phyloP scores from a whole-genome alignment of 2,888 invertebrate species.

The Anthophora plumipes region DNA sequence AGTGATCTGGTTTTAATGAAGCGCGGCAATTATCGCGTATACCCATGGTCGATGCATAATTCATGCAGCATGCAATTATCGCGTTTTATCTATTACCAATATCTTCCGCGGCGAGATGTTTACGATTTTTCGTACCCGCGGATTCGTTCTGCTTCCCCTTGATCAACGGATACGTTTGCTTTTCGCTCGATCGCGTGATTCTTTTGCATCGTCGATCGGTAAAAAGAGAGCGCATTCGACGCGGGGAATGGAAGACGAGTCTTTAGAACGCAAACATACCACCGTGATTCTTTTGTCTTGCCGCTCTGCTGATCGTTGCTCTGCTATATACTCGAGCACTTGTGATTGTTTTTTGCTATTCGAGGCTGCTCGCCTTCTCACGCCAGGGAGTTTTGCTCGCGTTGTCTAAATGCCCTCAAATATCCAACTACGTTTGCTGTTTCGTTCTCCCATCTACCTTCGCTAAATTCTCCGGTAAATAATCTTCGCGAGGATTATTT shows the following conservation, averaged over 20 bases:
- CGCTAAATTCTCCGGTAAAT: too few species aligned
- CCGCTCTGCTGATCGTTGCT: slow-evolving; percentile 73
- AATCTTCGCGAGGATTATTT: too few species aligned
- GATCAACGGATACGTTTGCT: neutral
- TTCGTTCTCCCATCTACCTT: too few species aligned
- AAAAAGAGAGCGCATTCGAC: neutral
- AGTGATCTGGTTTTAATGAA: slow-evolving; percentile 64
- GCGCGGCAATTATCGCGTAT: slow-evolving; percentile 64
- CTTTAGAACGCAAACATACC: slow-evolving; percentile 56
- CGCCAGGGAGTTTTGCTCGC: neutral
- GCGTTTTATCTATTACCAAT: slow-evolving; percentile 43
- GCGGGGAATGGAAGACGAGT: slow-evolving; percentile 32
- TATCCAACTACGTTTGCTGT: too few species aligned
- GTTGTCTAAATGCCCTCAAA: neutral
- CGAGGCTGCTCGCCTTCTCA: slow-evolving; percentile 35
- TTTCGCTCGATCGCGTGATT: neutral
- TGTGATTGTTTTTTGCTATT: slow-evolving; percentile 51
- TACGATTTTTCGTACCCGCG: slow-evolving; percentile 7
- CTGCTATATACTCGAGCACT: slow-evolving; percentile 33
- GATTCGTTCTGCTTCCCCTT: neutral
- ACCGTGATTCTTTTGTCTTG: slow-evolving; percentile 78
- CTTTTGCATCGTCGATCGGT: neutral
- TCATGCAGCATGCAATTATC: slow-evolving; percentile 53
- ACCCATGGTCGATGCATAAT: slow-evolving; percentile 57
- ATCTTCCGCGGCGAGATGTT: slow-evolving; percentile 35